Evolutionary conservation across 2,888 invertebrate genomes (phyloP).

Genomic region (Lamellibrachia satsuma): DNA sequence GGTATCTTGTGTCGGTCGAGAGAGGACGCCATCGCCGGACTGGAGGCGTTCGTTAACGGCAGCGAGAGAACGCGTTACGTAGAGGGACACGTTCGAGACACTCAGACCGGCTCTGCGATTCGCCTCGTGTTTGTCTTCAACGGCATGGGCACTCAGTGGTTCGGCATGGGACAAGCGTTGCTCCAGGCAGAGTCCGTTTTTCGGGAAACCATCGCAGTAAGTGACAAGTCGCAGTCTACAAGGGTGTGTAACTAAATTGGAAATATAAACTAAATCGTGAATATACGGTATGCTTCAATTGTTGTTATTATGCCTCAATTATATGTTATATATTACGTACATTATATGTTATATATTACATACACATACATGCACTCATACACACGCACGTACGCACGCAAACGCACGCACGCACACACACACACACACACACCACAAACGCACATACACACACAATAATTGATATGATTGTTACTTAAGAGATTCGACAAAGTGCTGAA

Average conservation of each 20-base stretch:
- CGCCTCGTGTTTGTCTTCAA: slow-evolving; percentile 18
- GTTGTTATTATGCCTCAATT: no score
- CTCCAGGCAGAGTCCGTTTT: neutral
- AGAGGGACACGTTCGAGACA: neutral
- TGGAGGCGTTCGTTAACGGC: neutral
- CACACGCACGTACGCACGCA: no score
- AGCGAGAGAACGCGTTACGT: neutral
- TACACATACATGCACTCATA: no score
- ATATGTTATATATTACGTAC: no score
- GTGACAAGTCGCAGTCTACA: neutral
- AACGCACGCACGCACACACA: no score
- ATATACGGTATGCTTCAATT: neutral
- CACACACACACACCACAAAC: no score
- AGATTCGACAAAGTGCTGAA: slow-evolving; percentile 7
- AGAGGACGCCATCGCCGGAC: neutral
- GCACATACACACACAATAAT: no score
- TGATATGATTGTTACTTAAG: neutral
- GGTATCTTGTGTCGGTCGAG: neutral
- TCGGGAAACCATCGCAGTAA: neutral
- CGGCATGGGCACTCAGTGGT: slow-evolving; percentile 21
- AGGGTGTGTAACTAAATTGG: no score
- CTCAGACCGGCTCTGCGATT: neutral
- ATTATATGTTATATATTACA: no score
- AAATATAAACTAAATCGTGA: no score
- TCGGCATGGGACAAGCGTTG: neutral